These are phyloP conservation scores for Gambusia yucatana DNA, from an alignment of 2,797 vertebrate genomes.

Conservation along the genomic window DNA sequence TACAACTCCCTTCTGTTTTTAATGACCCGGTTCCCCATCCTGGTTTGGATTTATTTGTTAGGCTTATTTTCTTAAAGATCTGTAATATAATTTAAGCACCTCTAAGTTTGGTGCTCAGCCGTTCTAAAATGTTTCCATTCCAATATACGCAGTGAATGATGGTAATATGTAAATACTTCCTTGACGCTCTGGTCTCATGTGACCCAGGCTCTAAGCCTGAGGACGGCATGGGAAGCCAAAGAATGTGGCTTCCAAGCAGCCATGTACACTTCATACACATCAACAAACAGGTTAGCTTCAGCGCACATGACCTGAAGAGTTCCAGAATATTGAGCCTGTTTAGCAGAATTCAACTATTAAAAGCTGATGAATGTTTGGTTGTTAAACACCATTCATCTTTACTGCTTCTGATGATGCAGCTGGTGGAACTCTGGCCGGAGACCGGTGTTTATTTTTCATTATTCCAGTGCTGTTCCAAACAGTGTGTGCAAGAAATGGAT, in stretches of 20 bases:
- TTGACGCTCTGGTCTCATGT: conserved; percentile 1
- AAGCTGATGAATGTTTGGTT: neutral
- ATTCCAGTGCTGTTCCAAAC: neutral
- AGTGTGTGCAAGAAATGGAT: conserved; percentile 11
- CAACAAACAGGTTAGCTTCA: conserved; percentile 41
- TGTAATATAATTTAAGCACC: neutral
- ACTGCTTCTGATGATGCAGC: neutral
- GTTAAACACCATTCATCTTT: neutral
- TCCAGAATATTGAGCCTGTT: conserved; percentile 19
- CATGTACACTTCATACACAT: conserved; percentile 17
- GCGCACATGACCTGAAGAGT: conserved; percentile 25
- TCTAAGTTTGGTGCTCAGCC: neutral
- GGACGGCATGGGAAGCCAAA: conserved; percentile 19
- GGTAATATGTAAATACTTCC: conserved; percentile 9
- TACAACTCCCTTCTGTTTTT: neutral
- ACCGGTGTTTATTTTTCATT: neutral
- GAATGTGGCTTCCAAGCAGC: conserved; percentile 41
- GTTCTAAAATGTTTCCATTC: conserved; percentile 11
- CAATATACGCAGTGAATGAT: neutral
- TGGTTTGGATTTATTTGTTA: conserved; percentile 5
- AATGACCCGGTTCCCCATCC: neutral
- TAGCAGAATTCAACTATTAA: conserved; percentile 2
- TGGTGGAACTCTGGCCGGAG: neutral
- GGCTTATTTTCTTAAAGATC: neutral
- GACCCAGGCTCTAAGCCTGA: conserved; percentile 6